phyloP scores from a whole-genome alignment of 2,113 vertebrate species.

The Hyaena hyaena region DNA sequence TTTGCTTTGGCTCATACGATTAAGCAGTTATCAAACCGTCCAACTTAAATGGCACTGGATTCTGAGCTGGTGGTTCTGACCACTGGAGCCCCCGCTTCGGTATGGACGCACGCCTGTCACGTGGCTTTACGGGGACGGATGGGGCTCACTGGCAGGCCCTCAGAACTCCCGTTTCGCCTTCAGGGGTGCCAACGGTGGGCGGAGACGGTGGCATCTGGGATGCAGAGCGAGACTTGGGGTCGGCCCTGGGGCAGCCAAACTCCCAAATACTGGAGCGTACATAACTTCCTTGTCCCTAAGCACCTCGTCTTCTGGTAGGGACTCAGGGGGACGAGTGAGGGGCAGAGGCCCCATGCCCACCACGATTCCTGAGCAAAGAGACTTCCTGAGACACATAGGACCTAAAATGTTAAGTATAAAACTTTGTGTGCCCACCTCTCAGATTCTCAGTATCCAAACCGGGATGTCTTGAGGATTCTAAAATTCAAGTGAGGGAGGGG shows the following conservation, averaged over 20 bases:
- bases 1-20: background rate
- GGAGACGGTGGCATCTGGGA: background rate
- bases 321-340: no score
- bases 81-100: fast-evolving
- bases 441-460: background rate
- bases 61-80: no score
- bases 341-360: background rate
- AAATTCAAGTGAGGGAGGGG: background rate
- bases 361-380: background rate
- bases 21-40: background rate
- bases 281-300: fast-evolving
- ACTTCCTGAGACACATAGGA: background rate
- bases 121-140: fast-evolving
- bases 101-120: fast-evolving
- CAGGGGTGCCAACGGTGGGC: no score
- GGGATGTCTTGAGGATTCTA: background rate
- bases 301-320: background rate
- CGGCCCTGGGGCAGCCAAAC: fast-evolving
- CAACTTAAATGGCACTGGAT: background rate
- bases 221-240: background rate
- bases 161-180: background rate
- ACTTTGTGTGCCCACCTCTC: no score
- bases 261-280: fast-evolving
- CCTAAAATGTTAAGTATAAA: no score
- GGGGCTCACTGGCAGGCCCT: background rate